These are phyloP conservation scores for Hypsibius dujardini DNA, from an alignment of 1,140 invertebrate genomes.

Conservation along the genomic window DNA sequence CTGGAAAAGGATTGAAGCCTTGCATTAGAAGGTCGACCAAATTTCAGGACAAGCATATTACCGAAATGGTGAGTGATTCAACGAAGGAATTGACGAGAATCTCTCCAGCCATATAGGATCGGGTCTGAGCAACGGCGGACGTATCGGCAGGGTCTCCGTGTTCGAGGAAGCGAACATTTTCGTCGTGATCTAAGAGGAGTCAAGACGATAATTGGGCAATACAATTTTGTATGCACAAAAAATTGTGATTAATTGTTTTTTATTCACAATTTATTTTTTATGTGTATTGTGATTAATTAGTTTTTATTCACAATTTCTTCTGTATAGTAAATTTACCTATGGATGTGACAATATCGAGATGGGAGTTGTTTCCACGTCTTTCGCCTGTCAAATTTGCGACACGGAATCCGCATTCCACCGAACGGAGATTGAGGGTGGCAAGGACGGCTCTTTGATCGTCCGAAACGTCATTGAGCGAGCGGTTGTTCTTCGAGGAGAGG, in stretches of 20 bases:
- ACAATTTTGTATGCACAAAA: not conserved
- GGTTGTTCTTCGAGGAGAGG: not conserved
- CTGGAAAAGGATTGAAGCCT: not conserved
- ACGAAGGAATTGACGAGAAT: not conserved
- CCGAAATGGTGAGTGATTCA: not conserved
- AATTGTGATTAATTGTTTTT: not conserved
- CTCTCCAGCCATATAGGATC: not conserved
- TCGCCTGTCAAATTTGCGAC: not conserved
- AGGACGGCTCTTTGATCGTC: slow-evolving; percentile 8
- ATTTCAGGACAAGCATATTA: not conserved
- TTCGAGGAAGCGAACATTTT: not conserved
- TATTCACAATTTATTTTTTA: not conserved
- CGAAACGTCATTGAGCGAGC: not conserved
- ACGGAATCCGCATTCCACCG: not conserved
- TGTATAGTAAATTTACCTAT: not conserved
- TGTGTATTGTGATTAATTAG: not conserved
- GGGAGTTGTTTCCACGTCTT: not conserved
- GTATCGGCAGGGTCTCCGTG: not conserved
- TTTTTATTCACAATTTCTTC: not conserved
- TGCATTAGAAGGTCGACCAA: not conserved
- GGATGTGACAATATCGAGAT: not conserved
- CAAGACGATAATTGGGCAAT: too few species aligned
- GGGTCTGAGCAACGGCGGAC: not conserved
- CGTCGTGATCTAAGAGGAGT: not conserved
- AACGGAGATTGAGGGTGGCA: not conserved